Percentiles rank a stretch among this genome's conserved stretches.
These are phyloP conservation scores for Mycetomoellerius zeteki DNA, from an alignment of 1,140 invertebrate species.

Conservation along the genomic window DNA sequence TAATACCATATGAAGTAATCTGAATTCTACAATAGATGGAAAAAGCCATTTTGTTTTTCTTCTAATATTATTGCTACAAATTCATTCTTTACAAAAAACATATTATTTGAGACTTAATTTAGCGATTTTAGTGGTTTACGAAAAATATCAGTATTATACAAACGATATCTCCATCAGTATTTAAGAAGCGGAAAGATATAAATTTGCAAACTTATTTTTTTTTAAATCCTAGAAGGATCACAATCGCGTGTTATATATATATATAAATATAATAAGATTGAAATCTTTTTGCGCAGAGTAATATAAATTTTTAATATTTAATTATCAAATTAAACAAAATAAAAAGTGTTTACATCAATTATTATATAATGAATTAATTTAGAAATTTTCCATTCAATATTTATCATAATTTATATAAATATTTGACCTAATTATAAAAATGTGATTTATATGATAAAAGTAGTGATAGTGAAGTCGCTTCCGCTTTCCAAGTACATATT, in stretches of 20 bases:
- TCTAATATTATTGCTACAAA: not conserved
- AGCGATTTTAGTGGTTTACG: not conserved
- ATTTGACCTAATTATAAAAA: not conserved
- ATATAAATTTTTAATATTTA: constrained; percentile 9
- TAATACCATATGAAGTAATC: not conserved
- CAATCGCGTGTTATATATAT: not conserved
- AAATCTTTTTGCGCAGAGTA: not conserved
- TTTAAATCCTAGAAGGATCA: not conserved
- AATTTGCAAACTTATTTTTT: not conserved
- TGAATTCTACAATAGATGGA: not conserved
- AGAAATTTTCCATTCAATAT: not conserved
- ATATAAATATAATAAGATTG: not conserved
- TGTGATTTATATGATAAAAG: not conserved
- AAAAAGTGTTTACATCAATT: not conserved
- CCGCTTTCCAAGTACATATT: not conserved
- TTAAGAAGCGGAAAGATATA: not conserved
- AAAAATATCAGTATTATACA: constrained; percentile 4
- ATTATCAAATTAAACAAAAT: not conserved
- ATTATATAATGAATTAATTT: not conserved
- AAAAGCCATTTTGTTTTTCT: not conserved
- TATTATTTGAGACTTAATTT: not conserved
- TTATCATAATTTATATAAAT: constrained; percentile 3
- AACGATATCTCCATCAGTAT: not conserved
- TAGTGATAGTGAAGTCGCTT: not conserved
- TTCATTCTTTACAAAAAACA: constrained; percentile 5